phyloP scores from a whole-genome alignment of 1,140 invertebrate species.

The Asbolus verrucosus region DNA sequence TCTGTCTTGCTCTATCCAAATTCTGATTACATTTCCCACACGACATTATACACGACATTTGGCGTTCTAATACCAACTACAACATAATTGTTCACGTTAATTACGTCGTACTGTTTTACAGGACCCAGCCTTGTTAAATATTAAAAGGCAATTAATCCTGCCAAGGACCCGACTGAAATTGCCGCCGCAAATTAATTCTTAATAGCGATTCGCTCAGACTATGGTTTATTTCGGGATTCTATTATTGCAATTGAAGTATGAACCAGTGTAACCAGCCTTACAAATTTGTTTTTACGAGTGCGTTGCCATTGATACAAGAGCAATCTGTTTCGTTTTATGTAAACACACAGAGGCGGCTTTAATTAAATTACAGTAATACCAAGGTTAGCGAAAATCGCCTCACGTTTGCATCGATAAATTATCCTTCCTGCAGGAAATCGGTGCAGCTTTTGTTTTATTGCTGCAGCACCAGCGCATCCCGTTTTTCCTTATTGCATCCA shows the following conservation, averaged over 20 bases:
- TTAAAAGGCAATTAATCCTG: slow-evolving; percentile 25
- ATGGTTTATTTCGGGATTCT: slow-evolving; percentile 15
- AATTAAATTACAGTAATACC: not conserved
- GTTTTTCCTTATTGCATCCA: slow-evolving; percentile 6
- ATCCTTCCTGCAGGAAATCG: too few species aligned
- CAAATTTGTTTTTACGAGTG: too few species aligned
- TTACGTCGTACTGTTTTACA: slow-evolving; percentile 13
- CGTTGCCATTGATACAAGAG: slow-evolving; percentile 31
- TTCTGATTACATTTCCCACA: not conserved
- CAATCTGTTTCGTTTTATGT: slow-evolving; percentile 24
- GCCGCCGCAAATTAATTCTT: not conserved
- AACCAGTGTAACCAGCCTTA: too few species aligned
- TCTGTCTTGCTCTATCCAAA: too few species aligned
- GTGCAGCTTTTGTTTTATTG: too few species aligned
- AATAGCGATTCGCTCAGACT: not conserved
- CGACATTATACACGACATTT: too few species aligned
- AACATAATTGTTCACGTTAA: slow-evolving; percentile 25
- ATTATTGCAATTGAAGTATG: slow-evolving; percentile 16
- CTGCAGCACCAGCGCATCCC: not conserved
- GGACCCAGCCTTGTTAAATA: slow-evolving; percentile 28
- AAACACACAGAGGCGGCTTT: not conserved
- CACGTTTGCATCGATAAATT: too few species aligned
- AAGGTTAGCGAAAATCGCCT: too few species aligned
- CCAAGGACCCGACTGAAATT: slow-evolving; percentile 5
- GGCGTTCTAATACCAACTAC: not conserved